Conservation (phyloP, 2,888 invertebrate genomes). For the Halictus quadricinctus region DNA sequence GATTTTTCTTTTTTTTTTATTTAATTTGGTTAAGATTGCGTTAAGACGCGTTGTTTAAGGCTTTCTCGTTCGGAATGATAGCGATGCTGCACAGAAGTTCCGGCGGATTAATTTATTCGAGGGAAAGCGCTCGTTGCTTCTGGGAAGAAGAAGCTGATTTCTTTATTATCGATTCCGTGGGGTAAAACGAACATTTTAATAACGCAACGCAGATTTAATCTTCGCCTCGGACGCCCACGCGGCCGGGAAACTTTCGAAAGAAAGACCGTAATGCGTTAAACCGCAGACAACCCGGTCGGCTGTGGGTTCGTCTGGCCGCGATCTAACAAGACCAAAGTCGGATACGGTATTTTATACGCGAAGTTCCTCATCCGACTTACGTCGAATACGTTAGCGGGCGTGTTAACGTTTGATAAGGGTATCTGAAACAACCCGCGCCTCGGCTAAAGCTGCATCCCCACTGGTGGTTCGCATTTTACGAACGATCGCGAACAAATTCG, state of each 20-base stretch:
- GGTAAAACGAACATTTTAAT: background rate
- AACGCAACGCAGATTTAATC: background rate
- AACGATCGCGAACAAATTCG: background rate
- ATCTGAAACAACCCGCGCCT: background rate
- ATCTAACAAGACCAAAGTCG: conserved; percentile 17
- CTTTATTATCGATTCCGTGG: background rate
- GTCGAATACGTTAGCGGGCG: conserved; percentile 16
- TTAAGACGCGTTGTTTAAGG: background rate
- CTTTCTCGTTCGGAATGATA: background rate
- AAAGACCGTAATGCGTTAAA: conserved; percentile 11
- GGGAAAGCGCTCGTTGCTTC: background rate
- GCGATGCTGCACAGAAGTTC: background rate
- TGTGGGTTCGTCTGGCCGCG: background rate
- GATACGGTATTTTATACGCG: conserved; percentile 8
- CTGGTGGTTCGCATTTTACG: background rate
- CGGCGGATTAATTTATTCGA: background rate
- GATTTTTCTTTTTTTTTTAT: too few species aligned
- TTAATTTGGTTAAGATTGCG: background rate
- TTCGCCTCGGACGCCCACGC: background rate
- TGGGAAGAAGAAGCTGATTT: background rate
- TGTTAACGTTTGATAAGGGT: conserved; percentile 14
- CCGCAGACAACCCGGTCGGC: conserved; percentile 2
- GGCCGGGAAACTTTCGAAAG: background rate
- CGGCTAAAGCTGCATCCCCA: background rate
- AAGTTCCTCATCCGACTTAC: conserved; percentile 16